A percentile compares a stretch with the other conserved stretches of the same genome.
These are phyloP conservation scores for Rhagophthalmus giganteus DNA, from an alignment of 2,888 invertebrate species.

Conservation along the genomic window DNA sequence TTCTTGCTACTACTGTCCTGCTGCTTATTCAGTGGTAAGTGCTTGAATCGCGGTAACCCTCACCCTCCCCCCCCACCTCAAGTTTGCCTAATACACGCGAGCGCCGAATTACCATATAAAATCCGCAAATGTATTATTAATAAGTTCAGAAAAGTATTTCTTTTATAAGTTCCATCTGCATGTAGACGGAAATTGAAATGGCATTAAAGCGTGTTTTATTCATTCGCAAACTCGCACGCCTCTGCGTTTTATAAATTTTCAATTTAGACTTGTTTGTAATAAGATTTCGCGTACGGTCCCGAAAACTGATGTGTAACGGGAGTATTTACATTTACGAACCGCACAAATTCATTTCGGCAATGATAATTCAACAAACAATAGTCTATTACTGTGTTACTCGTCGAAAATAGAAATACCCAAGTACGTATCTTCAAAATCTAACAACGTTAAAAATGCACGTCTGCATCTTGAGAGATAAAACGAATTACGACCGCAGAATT, in stretches of 20 bases:
- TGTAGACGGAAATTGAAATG: constrained; percentile 21
- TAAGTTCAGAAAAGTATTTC: constrained; percentile 22
- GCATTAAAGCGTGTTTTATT: constrained; percentile 20
- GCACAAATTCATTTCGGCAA: constrained; percentile 12
- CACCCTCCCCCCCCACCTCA: no score
- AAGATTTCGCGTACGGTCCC: constrained; percentile 13
- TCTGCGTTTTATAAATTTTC: constrained; percentile 21
- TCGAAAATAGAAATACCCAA: no score
- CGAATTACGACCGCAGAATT: constrained; percentile 25
- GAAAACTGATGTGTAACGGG: constrained; percentile 6
- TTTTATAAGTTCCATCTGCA: constrained; percentile 20
- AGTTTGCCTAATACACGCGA: constrained; percentile 10
- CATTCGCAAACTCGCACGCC: constrained; percentile 11
- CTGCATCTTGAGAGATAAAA: constrained; percentile 23
- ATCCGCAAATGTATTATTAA: constrained; percentile 28
- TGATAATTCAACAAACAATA: constrained; percentile 3
- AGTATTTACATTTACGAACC: constrained; percentile 14
- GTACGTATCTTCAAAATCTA: constrained; percentile 18
- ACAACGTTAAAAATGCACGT: constrained; percentile 26
- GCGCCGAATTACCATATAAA: constrained; percentile 25
- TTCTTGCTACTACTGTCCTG: constrained; percentile 22
- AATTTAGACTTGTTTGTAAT: constrained; percentile 15
- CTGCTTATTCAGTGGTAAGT: constrained; percentile 27
- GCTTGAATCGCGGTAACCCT: constrained; percentile 11
- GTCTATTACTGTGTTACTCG: neutral